A percentile compares a stretch with the other conserved stretches of the same genome.
Conservation (phyloP, 1,140 invertebrate species). For the Teleopsis dalmanni region DNA sequence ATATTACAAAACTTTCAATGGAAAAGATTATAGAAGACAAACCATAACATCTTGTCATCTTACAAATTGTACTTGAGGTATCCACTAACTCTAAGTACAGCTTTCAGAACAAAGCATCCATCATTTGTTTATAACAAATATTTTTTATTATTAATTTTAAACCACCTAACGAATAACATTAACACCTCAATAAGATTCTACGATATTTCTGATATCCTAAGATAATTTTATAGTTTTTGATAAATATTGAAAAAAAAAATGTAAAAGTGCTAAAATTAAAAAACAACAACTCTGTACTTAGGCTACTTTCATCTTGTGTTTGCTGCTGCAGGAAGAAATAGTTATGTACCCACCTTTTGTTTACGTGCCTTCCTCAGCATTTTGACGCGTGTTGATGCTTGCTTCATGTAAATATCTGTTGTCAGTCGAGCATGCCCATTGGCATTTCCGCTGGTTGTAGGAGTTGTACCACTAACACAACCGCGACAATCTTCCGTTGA, state of each 20-base stretch:
- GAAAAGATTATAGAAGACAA: no score
- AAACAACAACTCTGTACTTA: not conserved
- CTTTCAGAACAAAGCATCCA: no score
- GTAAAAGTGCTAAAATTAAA: not conserved
- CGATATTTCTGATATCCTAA: no score
- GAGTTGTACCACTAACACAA: constrained; percentile 17
- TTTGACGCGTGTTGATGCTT: constrained; percentile 39
- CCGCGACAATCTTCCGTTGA: constrained; percentile 7
- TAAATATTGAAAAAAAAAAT: not conserved
- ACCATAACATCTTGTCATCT: no score
- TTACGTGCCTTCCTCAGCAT: constrained; percentile 39
- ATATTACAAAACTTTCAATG: no score
- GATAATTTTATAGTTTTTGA: not conserved
- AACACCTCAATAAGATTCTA: no score
- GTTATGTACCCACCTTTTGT: constrained; percentile 43
- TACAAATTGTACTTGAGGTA: no score
- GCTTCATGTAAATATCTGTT: constrained; percentile 38
- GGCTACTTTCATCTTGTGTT: not conserved
- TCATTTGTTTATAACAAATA: no score
- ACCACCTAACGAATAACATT: no score
- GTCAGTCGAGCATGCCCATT: not conserved
- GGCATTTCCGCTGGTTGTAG: constrained; percentile 5
- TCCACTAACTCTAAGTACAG: no score
- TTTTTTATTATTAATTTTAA: no score
- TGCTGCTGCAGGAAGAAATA: no score